Evolutionary conservation across 92 coral and sea anemone species (phyloP), one percentile per base, ranked within the genome.

Genomic region (Desmophyllum pertusum): DNA sequence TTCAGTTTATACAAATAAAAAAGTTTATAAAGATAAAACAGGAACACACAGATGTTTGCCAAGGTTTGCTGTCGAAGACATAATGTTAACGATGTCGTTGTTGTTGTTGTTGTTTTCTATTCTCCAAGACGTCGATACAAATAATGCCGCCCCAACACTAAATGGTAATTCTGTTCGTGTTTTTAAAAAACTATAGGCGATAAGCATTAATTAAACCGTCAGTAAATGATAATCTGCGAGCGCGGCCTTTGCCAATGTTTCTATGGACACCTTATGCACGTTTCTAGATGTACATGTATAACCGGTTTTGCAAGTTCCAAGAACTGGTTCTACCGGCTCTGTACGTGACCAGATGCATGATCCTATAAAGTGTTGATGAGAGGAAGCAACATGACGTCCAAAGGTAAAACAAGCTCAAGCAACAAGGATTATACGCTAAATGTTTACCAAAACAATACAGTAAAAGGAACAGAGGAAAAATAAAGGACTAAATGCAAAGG

Each of bases 231-330:
- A 36, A 5, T 67, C 73, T 18, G n/a, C 3, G 39, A 65, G 45
- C 13, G 18, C 10, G 7, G 45, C 73, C 36, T 33, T 30, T 67
- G 65, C 1, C 25, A n/a, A 19, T 36, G 73, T 67, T 43, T 30
- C 42, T 35, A 67, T 67, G 73, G 73, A 67, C n/a, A 67, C 42
- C 27, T 6, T 25, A 17, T 42, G 31, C n/a, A 1, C 40, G 14
- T 67, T 64, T 67, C 42, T 7, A 27, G 45, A 67, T n/a, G n/a
- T n/a, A n/a, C n/a, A 67, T 67, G 10, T 67, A 37, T 14, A 37
- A 67, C 73, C 42, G 4, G 73, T 67, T 67, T 67, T 27, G 41
- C 73, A 37, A 37, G 42, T 67, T 67, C 42, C 27, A 67, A 37
- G 18, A 67, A 18, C 42, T 19, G n/a, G 45, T 37, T 35, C 42